A percentile compares a stretch with the other conserved stretches of the same genome.
Evolutionary conservation across 2,888 invertebrate species (phyloP).

Genomic region (Drepanosiphum platanoidis): DNA sequence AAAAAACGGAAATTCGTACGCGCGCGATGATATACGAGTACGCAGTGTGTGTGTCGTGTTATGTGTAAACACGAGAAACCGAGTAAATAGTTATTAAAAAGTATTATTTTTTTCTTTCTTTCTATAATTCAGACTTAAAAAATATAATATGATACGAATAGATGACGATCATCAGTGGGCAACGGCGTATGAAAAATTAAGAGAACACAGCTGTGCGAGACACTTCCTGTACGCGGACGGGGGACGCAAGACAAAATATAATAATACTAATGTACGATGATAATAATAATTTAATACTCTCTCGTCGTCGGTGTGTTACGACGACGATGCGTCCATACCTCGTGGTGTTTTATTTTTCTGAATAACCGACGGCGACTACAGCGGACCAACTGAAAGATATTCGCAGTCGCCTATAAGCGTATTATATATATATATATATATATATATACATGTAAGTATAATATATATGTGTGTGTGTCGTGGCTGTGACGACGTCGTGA

Average conservation of each 20-base stretch:
- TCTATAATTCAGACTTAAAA: background rate
- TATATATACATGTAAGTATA: too few species aligned
- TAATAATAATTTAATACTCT: background rate
- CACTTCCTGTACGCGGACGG: background rate
- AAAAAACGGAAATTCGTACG: too few species aligned
- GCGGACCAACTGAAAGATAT: background rate
- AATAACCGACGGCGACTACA: background rate
- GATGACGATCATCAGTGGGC: background rate
- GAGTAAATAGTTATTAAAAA: background rate
- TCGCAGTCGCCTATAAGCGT: background rate
- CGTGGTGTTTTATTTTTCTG: background rate
- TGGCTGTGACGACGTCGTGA: background rate
- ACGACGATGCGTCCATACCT: background rate
- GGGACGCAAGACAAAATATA: background rate
- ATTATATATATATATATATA: too few species aligned
- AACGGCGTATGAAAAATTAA: background rate
- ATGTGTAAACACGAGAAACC: background rate
- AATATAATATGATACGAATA: constrained; percentile 2
- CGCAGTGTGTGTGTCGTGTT: too few species aligned
- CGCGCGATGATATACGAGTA: too few species aligned
- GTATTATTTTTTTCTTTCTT: background rate
- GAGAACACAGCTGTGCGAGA: background rate
- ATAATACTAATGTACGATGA: background rate
- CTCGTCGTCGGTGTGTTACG: background rate
- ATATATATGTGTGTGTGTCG: too few species aligned